Evolutionary conservation across 1,140 invertebrate species (phyloP).

Genomic region (Diplogasteroides magnus): DNA sequence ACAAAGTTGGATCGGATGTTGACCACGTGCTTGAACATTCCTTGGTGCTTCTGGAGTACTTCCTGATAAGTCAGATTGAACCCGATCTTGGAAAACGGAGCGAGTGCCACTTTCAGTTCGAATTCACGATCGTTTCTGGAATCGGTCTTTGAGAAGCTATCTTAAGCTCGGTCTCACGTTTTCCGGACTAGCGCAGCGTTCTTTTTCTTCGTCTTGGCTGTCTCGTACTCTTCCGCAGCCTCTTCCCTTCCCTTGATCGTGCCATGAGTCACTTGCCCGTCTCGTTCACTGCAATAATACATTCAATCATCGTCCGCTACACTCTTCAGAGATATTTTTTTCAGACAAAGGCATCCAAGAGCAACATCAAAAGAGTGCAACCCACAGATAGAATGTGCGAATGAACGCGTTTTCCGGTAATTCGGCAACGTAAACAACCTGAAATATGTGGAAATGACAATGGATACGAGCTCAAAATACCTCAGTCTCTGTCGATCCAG

Average conservation of each 20-base stretch:
- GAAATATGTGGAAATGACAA: background rate
- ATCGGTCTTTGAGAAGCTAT: background rate
- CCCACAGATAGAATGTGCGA: background rate
- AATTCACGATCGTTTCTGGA: background rate
- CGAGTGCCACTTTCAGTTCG: background rate
- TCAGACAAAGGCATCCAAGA: too few species aligned
- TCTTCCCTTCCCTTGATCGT: background rate
- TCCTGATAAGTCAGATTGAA: background rate
- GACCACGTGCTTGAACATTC: background rate
- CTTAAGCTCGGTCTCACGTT: background rate
- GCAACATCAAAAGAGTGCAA: too few species aligned
- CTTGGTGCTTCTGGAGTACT: background rate
- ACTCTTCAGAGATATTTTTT: background rate
- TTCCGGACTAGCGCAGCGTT: background rate
- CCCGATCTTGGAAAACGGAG: background rate
- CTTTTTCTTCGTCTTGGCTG: background rate
- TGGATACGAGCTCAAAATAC: background rate
- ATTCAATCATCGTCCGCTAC: background rate
- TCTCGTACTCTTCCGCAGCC: background rate
- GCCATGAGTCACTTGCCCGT: background rate
- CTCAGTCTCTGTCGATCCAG: background rate
- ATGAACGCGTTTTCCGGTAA: background rate
- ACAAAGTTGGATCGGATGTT: background rate
- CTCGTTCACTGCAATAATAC: background rate
- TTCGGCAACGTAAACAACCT: background rate